Conservation (phyloP, 2,888 invertebrate genomes). For the Pyrrhosoma nymphula region DNA sequence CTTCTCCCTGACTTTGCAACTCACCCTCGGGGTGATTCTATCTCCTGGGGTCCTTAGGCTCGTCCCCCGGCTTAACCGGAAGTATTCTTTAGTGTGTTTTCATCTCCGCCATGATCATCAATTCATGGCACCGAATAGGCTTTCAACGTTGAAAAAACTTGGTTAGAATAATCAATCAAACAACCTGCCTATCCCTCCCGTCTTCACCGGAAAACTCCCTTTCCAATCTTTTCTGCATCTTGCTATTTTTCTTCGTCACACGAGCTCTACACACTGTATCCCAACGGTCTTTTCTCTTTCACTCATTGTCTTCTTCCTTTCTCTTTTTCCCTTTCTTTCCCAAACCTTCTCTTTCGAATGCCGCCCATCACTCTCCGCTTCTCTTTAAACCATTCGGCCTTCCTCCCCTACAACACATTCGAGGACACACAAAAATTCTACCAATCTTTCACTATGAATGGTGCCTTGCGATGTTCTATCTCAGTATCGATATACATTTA, state of each 20-base stretch:
- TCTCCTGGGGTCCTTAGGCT: neutral
- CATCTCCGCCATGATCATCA: conserved; percentile 41
- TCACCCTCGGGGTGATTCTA: neutral
- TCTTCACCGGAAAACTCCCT: neutral
- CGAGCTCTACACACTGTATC: neutral
- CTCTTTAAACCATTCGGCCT: neutral
- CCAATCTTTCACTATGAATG: no score
- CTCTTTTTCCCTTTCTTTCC: neutral
- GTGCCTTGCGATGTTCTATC: no score
- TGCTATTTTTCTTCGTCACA: conserved; percentile 30
- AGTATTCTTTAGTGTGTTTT: conserved; percentile 34
- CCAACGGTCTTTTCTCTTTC: neutral
- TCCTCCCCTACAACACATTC: neutral
- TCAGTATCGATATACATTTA: no score
- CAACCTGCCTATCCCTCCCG: neutral
- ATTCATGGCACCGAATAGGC: conserved; percentile 16
- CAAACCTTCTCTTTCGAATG: neutral
- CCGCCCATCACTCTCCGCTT: neutral
- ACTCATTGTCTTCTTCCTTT: neutral
- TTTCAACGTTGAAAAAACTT: conserved; percentile 33
- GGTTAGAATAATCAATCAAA: conserved; percentile 43
- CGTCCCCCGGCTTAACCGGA: neutral
- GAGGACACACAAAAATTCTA: neutral
- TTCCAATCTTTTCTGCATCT: neutral
- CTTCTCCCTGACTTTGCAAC: conserved; percentile 32